Evolutionary conservation across 2,113 vertebrate genomes (phyloP), one percentile per base, ranked within the genome.

Genomic region (Limnothrissa miodon): DNA sequence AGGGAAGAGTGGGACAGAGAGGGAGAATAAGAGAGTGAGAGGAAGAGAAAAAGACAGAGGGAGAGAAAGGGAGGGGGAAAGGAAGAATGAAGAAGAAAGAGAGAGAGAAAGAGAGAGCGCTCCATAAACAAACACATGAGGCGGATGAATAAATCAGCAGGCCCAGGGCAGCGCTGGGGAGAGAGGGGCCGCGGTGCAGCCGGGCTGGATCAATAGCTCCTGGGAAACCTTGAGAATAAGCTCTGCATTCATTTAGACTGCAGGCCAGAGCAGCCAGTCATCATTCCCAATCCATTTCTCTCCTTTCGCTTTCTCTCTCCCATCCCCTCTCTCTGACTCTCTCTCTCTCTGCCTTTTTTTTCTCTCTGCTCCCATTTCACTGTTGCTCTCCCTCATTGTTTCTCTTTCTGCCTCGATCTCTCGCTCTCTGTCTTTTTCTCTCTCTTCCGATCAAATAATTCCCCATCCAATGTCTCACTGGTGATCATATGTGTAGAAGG

Each of bases 41-140:
- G 11, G 17, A 13, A 48, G 46, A 48, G 46, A 48, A 13, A 15
- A 13, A 48, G 1, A 48, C 11, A 48, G 46, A 15, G 46, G 17
- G 46, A 15, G 1, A 48, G 46, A 46, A 11, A 46, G 1, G 13
- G 1, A 46, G 1, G 13, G 8, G 13, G 45, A 46, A 19, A 51
- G 48, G 0, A 19, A 51, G 48, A 5, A 19, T 21, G 3, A 6
- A 21, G 23, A 0, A 6, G 21, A 53, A 21, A 23, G 51, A 53
- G 48, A 53, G 48, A 53, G 48, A 23, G 48, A 23, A 2, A 53
- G 2, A 21, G 48, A 53, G 48, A 62, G 56, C 1, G 25, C 56
- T 81, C 53, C 80, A 81, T 81, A 56, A 80, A 81, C 56, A 62
- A 62, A 62, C 56, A 62, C 56, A 62, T 53, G 51, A 53, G 51